phyloP scores from a whole-genome alignment of 2,797 vertebrate species.

The Sebastes steindachneri region DNA sequence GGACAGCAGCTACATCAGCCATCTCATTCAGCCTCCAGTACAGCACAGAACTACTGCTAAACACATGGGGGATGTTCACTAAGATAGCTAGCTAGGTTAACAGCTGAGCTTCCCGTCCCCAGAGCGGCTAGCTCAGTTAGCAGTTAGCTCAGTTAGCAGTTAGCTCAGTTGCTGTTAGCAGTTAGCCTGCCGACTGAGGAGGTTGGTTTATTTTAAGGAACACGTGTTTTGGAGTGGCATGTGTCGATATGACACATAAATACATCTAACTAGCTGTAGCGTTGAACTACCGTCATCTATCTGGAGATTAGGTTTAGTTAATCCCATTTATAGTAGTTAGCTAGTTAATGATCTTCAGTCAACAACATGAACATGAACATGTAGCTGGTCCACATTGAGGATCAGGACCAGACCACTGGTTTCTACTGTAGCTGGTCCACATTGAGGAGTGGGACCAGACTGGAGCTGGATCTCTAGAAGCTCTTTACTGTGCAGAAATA shows the following conservation, averaged over 20 bases:
- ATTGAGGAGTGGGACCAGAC: background rate
- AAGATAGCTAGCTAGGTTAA: background rate
- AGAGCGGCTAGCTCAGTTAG: no score
- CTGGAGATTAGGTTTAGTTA: accelerated
- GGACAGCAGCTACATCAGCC: constrained; percentile 22
- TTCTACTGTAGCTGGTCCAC: background rate
- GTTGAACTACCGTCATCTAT: background rate
- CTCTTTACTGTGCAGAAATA: background rate
- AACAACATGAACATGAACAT: background rate
- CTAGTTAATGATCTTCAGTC: background rate
- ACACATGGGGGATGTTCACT: no score
- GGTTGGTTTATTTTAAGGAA: constrained; percentile 37
- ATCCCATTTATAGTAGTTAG: accelerated
- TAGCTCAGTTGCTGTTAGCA: background rate
- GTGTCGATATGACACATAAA: background rate
- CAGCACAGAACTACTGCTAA: no score
- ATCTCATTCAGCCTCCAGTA: background rate
- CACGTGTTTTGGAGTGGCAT: constrained; percentile 24
- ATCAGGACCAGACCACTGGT: no score
- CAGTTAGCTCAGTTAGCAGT: background rate
- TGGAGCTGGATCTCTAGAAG: background rate
- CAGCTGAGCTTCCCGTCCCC: background rate
- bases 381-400: background rate
- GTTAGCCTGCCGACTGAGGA: constrained; percentile 17
- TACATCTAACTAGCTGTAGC: background rate